phyloP scores from a whole-genome alignment of 2,888 invertebrate genomes.

The Ischnus inquisitorius region DNA sequence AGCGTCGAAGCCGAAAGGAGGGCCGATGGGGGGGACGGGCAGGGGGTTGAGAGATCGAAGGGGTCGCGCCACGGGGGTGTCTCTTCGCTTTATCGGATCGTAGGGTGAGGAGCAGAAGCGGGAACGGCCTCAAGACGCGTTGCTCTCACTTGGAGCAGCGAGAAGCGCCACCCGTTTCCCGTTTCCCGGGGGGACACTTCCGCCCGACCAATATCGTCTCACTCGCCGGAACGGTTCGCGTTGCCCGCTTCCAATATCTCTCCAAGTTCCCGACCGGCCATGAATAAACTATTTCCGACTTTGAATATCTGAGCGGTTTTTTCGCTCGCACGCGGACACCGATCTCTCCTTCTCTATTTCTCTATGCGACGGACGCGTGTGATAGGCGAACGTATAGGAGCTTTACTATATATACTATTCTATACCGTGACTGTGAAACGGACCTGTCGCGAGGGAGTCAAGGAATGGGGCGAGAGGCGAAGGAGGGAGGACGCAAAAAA shows the following conservation, averaged over 20 bases:
- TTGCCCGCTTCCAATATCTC: slow-evolving; percentile 84
- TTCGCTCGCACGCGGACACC: slow-evolving; percentile 30
- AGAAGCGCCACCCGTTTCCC: slow-evolving; percentile 81
- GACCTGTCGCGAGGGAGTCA: slow-evolving; percentile 33
- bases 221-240: slow-evolving; percentile 58
- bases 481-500: neutral
- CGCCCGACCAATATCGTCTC: slow-evolving; percentile 83
- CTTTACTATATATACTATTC: slow-evolving; percentile 9
- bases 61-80: slow-evolving; percentile 67
- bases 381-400: slow-evolving; percentile 23
- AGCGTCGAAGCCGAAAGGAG: slow-evolving; percentile 38
- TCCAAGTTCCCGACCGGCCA: slow-evolving; percentile 84
- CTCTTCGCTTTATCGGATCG: slow-evolving; percentile 82
- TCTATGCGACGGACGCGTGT: slow-evolving; percentile 11
- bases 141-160: slow-evolving; percentile 65
- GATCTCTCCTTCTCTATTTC: neutral
- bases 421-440: neutral
- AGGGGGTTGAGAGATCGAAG: slow-evolving; percentile 40
- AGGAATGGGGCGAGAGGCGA: neutral
- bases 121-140: slow-evolving; percentile 34
- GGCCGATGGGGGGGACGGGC: neutral
- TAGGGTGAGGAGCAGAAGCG: slow-evolving; percentile 40
- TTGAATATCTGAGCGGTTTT: slow-evolving; percentile 83
- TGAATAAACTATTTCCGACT: slow-evolving; percentile 85
- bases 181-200: slow-evolving; percentile 85